Evolutionary conservation across 2,797 vertebrate genomes (phyloP).

Genomic region (Chanos chanos): DNA sequence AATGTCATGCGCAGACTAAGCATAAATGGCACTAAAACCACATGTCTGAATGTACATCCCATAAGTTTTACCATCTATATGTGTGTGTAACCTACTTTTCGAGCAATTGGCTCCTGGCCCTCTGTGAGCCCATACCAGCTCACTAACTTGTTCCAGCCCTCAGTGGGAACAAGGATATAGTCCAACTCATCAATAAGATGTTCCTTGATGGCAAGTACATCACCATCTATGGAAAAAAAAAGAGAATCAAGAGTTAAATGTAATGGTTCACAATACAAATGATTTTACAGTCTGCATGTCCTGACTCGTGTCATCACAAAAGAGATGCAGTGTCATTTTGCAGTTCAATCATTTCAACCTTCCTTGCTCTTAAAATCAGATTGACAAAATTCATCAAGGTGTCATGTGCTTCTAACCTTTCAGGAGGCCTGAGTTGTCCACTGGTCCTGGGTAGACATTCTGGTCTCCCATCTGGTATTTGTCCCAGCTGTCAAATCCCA

Average conservation of each 20-base stretch:
- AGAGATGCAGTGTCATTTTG: no score
- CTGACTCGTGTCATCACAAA: no score
- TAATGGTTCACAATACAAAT: neutral
- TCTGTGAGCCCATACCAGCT: slow-evolving; percentile 95
- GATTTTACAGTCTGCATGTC: no score
- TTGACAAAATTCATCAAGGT: no score
- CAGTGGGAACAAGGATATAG: slow-evolving; percentile 95
- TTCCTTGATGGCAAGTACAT: slow-evolving; percentile 92
- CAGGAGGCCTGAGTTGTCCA: slow-evolving; percentile 96
- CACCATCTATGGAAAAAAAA: slow-evolving; percentile 75
- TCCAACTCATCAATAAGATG: slow-evolving; percentile 98
- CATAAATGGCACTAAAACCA: no score
- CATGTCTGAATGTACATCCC: neutral
- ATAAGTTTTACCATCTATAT: neutral
- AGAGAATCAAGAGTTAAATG: slow-evolving; percentile 2
- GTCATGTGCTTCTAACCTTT: no score
- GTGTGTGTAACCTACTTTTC: slow-evolving; percentile 78
- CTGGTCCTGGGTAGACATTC: slow-evolving; percentile 95
- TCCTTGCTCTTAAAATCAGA: no score
- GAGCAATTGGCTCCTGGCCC: slow-evolving; percentile 90
- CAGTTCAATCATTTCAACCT: no score
- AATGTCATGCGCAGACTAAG: no score
- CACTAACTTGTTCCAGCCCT: slow-evolving; percentile 97
- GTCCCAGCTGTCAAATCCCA: slow-evolving; percentile 98
- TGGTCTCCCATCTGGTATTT: slow-evolving; percentile 99